phyloP scores from a whole-genome alignment of 2,113 vertebrate species.

The Glaucidium brasilianum region DNA sequence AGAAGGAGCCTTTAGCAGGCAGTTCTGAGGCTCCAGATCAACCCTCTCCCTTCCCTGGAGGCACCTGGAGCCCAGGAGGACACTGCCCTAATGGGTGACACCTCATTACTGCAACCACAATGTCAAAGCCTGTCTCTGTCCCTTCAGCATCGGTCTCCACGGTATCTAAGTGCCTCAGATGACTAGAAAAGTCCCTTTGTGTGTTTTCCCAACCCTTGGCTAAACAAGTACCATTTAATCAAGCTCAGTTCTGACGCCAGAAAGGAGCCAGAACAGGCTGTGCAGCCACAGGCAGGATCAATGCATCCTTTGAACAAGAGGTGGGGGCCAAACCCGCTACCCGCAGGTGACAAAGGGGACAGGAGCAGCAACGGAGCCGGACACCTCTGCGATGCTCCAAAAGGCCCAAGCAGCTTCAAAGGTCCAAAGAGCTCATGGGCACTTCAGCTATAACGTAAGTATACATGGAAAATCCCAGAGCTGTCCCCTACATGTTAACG shows the following conservation, averaged over 20 bases:
- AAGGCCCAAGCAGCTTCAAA: neutral
- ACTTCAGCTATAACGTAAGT: neutral
- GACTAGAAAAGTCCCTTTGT: conserved; percentile 40
- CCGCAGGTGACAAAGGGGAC: neutral
- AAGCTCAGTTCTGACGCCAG: conserved; percentile 41
- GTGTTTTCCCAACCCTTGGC: conserved; percentile 38
- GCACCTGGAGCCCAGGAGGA: neutral
- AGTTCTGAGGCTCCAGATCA: neutral
- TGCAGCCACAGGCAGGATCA: neutral
- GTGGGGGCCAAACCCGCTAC: fast-evolving
- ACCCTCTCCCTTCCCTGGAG: neutral
- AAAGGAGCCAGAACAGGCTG: neutral
- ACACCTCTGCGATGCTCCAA: neutral
- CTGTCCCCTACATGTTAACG: no score
- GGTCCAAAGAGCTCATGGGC: neutral
- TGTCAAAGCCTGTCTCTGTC: neutral
- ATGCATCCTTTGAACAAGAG: neutral
- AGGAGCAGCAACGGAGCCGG: fast-evolving
- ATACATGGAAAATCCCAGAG: neutral
- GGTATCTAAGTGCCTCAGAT: conserved; percentile 15
- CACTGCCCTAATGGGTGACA: neutral
- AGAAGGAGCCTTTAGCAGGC: neutral
- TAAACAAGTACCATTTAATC: conserved; percentile 52
- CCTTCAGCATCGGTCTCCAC: conserved; percentile 26
- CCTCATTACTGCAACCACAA: neutral